These are phyloP conservation scores for Hormaphis cornu DNA, from an alignment of 1,140 invertebrate species.

Conservation along the genomic window DNA sequence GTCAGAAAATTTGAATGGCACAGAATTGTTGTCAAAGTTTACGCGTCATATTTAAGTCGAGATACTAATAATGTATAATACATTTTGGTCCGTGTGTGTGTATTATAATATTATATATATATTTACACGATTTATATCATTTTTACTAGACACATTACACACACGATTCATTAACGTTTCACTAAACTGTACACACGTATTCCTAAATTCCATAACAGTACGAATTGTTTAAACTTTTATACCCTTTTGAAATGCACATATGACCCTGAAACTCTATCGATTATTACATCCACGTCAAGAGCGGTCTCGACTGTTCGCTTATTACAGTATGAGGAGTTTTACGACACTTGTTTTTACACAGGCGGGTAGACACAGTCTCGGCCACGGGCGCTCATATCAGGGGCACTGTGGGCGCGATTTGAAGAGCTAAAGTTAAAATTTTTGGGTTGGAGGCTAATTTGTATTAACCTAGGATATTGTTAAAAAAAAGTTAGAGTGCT, in stretches of 20 bases:
- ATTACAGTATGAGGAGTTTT: background rate
- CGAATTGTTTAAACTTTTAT: constrained; percentile 3
- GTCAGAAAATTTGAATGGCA: background rate
- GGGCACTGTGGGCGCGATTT: too few species aligned
- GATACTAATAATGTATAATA: background rate
- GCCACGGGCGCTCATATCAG: too few species aligned
- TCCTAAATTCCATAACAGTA: too few species aligned
- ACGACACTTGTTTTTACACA: background rate
- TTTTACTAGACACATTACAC: background rate
- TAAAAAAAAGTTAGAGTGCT: too few species aligned
- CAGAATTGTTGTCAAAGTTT: background rate
- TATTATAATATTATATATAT: too few species aligned
- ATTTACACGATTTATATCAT: too few species aligned
- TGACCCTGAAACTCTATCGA: constrained; percentile 23
- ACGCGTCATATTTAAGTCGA: background rate
- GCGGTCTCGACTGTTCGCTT: background rate
- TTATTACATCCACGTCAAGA: background rate
- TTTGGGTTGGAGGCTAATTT: too few species aligned
- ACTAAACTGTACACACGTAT: too few species aligned
- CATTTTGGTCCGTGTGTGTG: background rate
- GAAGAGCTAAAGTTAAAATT: too few species aligned
- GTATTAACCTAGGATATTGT: too few species aligned
- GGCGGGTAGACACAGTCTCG: too few species aligned
- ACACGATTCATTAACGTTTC: too few species aligned
- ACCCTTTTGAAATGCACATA: constrained; percentile 26